These are phyloP conservation scores for Lophura nycthemera DNA, from an alignment of 2,113 vertebrate species.

Conservation along the genomic window DNA sequence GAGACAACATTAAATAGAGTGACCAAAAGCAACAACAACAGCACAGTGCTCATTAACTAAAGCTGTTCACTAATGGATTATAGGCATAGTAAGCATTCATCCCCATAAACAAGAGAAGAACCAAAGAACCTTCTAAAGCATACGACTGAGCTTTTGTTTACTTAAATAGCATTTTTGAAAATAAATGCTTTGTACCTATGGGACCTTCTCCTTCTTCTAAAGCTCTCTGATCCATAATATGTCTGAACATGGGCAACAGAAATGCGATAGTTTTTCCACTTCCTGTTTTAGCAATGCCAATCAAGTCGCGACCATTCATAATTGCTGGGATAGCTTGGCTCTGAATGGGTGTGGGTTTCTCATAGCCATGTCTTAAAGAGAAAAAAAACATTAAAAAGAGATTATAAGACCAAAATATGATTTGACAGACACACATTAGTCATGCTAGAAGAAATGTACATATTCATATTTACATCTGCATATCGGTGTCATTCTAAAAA, in stretches of 20 bases:
- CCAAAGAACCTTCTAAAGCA: neutral
- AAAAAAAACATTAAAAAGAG: neutral
- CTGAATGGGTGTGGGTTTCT: slow-evolving; percentile 97
- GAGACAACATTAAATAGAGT: slow-evolving; percentile 8
- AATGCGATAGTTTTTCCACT: slow-evolving; percentile 99
- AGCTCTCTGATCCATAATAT: slow-evolving; percentile 97
- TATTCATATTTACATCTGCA: fast-evolving
- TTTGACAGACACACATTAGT: neutral
- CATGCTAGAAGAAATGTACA: neutral
- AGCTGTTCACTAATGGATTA: neutral
- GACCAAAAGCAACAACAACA: slow-evolving; percentile 3
- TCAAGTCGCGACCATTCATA: slow-evolving; percentile 95
- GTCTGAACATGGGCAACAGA: slow-evolving; percentile 97
- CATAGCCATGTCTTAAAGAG: slow-evolving; percentile 88
- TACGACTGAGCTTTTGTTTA: neutral
- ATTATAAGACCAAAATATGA: neutral
- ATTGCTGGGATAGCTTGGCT: slow-evolving; percentile 96
- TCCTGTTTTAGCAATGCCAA: slow-evolving; percentile 98
- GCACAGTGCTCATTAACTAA: neutral
- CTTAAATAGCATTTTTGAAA: neutral
- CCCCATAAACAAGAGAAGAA: neutral
- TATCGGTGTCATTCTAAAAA: neutral
- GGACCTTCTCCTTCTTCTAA: slow-evolving; percentile 96
- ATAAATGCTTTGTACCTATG: slow-evolving; percentile 79
- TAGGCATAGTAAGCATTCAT: neutral